Evolutionary conservation across 2,888 invertebrate genomes (phyloP).

Genomic region (Lordiphosa andalusiaca): DNA sequence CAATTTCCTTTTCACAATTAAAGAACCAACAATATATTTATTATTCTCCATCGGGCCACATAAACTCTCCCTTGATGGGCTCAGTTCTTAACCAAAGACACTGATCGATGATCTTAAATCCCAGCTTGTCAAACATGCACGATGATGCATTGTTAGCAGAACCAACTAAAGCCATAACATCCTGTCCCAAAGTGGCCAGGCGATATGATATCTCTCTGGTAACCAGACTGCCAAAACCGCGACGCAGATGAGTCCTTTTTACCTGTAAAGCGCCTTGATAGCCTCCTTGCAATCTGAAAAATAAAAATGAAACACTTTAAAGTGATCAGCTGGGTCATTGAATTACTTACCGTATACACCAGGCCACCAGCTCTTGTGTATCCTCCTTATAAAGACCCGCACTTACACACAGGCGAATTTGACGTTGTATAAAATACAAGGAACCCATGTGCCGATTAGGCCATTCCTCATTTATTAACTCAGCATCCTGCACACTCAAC

Average conservation of each 20-base stretch:
- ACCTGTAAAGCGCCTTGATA: constrained; percentile 45
- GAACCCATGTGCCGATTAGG: constrained; percentile 76
- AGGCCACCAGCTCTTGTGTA: constrained; percentile 72
- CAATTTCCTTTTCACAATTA: too few relatives aligned
- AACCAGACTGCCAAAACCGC: constrained; percentile 46
- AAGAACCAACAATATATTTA: background rate
- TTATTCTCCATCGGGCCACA: constrained; percentile 44
- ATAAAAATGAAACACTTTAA: too few relatives aligned
- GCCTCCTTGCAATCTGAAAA: constrained; percentile 45
- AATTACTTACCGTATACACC: constrained; percentile 76
- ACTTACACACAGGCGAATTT: constrained; percentile 75
- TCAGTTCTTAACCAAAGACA: constrained; percentile 36
- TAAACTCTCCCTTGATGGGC: constrained; percentile 26
- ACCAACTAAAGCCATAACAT: constrained; percentile 40
- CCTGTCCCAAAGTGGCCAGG: constrained; percentile 38
- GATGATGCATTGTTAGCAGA: constrained; percentile 25
- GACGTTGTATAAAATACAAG: constrained; percentile 67
- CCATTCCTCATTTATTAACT: constrained; percentile 68
- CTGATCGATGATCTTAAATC: constrained; percentile 35
- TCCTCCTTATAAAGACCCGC: constrained; percentile 68
- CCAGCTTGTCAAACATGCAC: constrained; percentile 38
- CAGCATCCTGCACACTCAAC: constrained; percentile 55
- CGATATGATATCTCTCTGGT: constrained; percentile 33
- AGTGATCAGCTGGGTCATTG: too few relatives aligned
- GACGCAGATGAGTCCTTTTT: constrained; percentile 18